Percentiles rank a stretch among this genome's conserved stretches.
Conservation (phyloP, 2,113 vertebrate species). For the Trochalopteron elliotii region DNA sequence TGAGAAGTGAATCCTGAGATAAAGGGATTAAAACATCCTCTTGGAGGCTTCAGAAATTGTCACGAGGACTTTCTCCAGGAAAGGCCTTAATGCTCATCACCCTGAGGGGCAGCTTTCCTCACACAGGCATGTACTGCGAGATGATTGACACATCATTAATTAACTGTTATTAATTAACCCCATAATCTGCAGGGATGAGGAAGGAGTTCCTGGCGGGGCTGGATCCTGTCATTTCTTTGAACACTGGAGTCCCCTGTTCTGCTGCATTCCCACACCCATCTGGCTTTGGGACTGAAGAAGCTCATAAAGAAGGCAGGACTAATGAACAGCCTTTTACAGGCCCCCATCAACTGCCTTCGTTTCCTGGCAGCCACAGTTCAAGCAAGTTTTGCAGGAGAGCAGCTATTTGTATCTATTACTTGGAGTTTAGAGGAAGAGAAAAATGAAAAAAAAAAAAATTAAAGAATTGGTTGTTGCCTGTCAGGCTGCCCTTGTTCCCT, state of each 20-base stretch:
- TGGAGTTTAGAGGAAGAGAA: neutral
- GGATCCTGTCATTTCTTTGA: neutral
- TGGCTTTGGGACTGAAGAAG: neutral
- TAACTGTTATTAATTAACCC: slow-evolving; percentile 53
- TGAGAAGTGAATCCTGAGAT: neutral
- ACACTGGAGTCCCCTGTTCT: neutral
- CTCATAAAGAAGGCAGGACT: neutral
- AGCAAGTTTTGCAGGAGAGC: neutral
- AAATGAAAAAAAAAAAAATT: rapidly evolving
- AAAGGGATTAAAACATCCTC: slow-evolving; percentile 16
- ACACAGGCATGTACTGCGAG: neutral
- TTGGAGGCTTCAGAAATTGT: neutral
- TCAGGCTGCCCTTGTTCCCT: neutral
- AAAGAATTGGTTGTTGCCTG: neutral
- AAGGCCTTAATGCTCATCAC: neutral
- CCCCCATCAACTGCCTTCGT: neutral
- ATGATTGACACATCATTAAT: slow-evolving; percentile 34
- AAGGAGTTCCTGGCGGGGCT: neutral
- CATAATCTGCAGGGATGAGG: neutral
- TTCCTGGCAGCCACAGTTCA: neutral
- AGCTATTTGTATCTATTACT: neutral
- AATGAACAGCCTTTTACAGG: neutral
- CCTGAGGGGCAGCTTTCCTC: neutral
- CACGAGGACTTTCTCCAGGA: neutral
- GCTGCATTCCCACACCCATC: neutral